Evolutionary conservation across 2,888 invertebrate genomes (phyloP).

Genomic region (Megaustenia siamemsis): DNA sequence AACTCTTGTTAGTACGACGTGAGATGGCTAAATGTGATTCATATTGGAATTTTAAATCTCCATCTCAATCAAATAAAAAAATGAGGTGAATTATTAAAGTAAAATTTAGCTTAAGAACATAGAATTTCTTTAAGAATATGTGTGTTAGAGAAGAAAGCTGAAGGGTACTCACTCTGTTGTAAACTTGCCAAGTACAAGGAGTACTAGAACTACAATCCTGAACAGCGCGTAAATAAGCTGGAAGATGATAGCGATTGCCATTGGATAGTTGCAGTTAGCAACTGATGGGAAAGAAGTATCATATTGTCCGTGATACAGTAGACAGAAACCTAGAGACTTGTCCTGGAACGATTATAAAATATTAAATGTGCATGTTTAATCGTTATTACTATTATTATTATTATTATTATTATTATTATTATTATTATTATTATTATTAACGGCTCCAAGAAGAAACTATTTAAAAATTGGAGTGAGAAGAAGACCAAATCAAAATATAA

Average conservation of each 20-base stretch:
- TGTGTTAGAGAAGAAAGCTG: background rate
- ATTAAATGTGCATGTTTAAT: background rate
- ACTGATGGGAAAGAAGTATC: background rate
- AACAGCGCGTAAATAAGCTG: constrained; percentile 49
- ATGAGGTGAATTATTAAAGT: no score
- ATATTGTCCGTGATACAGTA: constrained; percentile 7
- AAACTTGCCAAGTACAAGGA: constrained; percentile 51
- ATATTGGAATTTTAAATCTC: no score
- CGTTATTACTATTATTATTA: background rate
- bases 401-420: no score
- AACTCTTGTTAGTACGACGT: no score
- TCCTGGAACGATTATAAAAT: constrained; percentile 37
- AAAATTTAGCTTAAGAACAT: no score
- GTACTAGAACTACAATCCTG: constrained; percentile 24
- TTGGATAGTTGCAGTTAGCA: constrained; percentile 56
- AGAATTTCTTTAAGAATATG: no score
- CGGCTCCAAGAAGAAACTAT: no score
- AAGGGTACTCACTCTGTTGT: constrained; percentile 46
- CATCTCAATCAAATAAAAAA: no score
- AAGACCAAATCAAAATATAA: no score
- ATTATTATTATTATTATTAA: no score
- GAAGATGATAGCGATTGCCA: constrained; percentile 57
- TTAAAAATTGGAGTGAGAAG: no score
- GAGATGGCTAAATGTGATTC: no score
- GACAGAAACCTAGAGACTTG: constrained; percentile 22